phyloP scores from a whole-genome alignment of 37 sponge, comb jelly and placozoan species.

The Petrosia ficiformis region DNA sequence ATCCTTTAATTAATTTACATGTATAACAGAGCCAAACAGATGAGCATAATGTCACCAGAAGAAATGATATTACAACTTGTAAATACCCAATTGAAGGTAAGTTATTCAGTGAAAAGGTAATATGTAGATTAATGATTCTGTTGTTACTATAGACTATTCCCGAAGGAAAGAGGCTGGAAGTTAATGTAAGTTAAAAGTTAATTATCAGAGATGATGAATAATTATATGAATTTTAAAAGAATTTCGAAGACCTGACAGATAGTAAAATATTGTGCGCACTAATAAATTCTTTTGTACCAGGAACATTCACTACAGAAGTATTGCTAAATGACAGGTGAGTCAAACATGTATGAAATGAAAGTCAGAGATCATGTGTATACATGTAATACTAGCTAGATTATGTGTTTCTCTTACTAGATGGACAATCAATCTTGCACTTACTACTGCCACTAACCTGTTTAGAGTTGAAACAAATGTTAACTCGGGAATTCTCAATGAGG shows the following conservation, averaged over 20 bases:
- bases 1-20: too few species aligned
- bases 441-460: constrained; percentile 58
- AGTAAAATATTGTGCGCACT: constrained; percentile 59
- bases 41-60: background rate
- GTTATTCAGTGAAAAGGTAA: background rate
- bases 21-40: too few species aligned
- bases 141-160: constrained; percentile 21
- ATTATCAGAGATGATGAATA: background rate
- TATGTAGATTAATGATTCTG: background rate
- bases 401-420: constrained; percentile 70
- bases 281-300: constrained; percentile 77
- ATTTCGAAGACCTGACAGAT: constrained; percentile 27
- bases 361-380: background rate
- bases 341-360: constrained; percentile 4
- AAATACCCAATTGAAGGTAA: background rate
- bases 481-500: constrained; percentile 50
- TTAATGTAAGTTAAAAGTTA: constrained; percentile 13
- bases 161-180: constrained; percentile 32
- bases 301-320: constrained; percentile 82
- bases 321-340: constrained; percentile 83
- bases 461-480: constrained; percentile 54
- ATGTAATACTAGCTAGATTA: background rate
- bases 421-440: constrained; percentile 76
- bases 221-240: background rate
- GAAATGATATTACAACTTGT: background rate